Evolutionary conservation across 2,888 invertebrate species (phyloP).

Genomic region (Metellina segmentata): DNA sequence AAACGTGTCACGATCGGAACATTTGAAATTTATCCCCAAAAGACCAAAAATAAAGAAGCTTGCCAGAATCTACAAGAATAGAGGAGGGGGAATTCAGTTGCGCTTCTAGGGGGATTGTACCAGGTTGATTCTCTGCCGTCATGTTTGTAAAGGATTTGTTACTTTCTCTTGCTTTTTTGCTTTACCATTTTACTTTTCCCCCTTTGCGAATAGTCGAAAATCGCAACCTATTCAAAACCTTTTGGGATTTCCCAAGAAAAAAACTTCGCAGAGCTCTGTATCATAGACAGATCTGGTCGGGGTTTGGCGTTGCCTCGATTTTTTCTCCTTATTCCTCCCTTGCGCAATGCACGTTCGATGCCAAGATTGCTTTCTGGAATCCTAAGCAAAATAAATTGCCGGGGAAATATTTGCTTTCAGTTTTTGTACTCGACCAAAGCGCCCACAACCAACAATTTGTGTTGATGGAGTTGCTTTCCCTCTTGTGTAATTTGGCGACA

Average conservation of each 20-base stretch:
- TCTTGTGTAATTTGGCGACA: too few species aligned
- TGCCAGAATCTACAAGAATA: slow-evolving; percentile 14
- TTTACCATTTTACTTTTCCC: slow-evolving; percentile 7
- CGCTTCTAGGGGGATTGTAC: slow-evolving; percentile 42
- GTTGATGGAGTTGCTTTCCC: not conserved
- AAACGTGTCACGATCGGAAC: slow-evolving; percentile 55
- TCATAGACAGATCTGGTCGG: not conserved
- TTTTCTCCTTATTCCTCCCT: slow-evolving; percentile 9
- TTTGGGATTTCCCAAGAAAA: slow-evolving; percentile 46
- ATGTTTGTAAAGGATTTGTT: slow-evolving; percentile 66
- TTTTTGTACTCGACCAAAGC: not conserved
- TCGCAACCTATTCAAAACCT: slow-evolving; percentile 67
- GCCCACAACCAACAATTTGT: not conserved
- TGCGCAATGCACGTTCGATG: slow-evolving; percentile 29
- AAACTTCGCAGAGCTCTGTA: not conserved
- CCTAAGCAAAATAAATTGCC: slow-evolving; percentile 20
- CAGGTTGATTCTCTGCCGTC: slow-evolving; percentile 47
- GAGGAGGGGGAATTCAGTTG: not conserved
- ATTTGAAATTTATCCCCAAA: slow-evolving; percentile 68
- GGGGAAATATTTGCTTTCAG: not conserved
- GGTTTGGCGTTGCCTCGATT: not conserved
- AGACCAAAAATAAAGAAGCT: slow-evolving; percentile 37
- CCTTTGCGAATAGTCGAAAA: slow-evolving; percentile 44
- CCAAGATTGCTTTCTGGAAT: not conserved
- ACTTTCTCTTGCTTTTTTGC: slow-evolving; percentile 1